Conservation (phyloP, 2,888 invertebrate genomes). For the Nephrotoma guestfalica region DNA sequence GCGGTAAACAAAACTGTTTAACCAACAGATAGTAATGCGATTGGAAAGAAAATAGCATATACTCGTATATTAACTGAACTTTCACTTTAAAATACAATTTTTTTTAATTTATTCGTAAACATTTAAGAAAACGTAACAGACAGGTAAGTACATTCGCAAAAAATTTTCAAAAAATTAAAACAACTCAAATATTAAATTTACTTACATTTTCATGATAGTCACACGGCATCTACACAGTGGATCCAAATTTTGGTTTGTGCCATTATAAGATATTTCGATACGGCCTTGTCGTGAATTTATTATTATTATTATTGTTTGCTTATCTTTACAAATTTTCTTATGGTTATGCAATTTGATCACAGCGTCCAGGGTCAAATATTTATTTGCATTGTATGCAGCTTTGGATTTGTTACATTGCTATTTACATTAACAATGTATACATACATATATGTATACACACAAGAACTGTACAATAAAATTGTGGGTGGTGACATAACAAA, state of each 20-base stretch:
- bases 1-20: background rate
- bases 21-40: background rate
- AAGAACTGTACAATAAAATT: background rate
- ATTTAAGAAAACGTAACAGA: background rate
- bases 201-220: background rate
- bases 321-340: background rate
- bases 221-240: background rate
- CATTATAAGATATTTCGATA: background rate
- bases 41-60: background rate
- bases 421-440: background rate
- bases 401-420: background rate
- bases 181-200: background rate
- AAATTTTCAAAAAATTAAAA: background rate
- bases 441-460: no score
- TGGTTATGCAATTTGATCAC: background rate
- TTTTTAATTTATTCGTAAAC: background rate
- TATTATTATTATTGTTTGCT: background rate
- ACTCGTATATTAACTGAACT: background rate
- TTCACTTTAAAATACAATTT: background rate
- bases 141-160: background rate
- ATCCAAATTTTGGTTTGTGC: background rate
- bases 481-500: background rate
- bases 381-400: background rate
- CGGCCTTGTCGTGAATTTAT: background rate
- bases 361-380: background rate